Percentiles rank a stretch among this genome's conserved stretches.
Conservation (phyloP, 2,797 vertebrate species). For the Propithecus perrieri region DNA sequence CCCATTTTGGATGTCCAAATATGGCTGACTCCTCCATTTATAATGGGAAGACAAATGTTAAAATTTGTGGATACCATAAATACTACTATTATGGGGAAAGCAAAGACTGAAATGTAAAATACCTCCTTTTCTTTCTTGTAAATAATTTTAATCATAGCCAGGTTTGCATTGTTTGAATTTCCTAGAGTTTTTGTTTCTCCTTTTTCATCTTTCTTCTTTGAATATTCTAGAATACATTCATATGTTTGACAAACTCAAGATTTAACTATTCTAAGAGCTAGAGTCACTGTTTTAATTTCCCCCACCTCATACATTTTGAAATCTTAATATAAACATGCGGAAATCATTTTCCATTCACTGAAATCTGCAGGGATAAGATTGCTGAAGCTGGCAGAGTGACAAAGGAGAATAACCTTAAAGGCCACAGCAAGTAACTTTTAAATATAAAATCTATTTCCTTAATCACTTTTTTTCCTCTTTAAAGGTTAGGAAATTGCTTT, state of each 20-base stretch:
- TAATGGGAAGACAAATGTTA: background rate
- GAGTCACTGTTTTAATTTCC: background rate
- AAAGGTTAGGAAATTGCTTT: conserved; percentile 78
- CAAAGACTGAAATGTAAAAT: background rate
- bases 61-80: background rate
- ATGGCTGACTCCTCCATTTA: background rate
- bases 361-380: background rate
- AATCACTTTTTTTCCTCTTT: conserved; percentile 70
- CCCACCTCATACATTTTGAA: background rate
- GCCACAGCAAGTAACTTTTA: conserved; percentile 41
- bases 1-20: background rate
- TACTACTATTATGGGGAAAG: background rate
- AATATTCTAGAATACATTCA: background rate
- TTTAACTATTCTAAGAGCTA: background rate
- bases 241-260: background rate
- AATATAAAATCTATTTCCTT: conserved; percentile 74
- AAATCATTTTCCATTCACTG: conserved; percentile 38
- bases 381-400: conserved; percentile 14
- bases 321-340: background rate
- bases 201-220: background rate
- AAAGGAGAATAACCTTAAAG: conserved; percentile 50
- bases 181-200: background rate
- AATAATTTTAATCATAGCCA: background rate
- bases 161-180: background rate
- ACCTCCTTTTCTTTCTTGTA: background rate